Conservation (phyloP, 2,888 invertebrate species). For the Cephalotes varians region DNA sequence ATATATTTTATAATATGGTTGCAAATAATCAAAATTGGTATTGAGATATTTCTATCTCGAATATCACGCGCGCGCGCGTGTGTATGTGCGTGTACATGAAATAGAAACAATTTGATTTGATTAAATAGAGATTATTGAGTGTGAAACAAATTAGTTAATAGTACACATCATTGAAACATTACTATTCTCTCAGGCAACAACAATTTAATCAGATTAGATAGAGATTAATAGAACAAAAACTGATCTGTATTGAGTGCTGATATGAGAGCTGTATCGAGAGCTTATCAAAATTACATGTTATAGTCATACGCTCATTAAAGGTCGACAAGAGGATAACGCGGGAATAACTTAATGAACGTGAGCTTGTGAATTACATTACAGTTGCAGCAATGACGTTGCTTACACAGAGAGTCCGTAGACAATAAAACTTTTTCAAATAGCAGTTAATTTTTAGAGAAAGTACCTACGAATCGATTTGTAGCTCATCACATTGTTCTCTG, state of each 20-base stretch:
- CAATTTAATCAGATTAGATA: not conserved
- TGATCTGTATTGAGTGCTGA: not conserved
- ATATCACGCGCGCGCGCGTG: too few relatives aligned
- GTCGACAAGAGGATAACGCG: conserved; percentile 24
- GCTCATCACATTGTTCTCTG: conserved; percentile 35
- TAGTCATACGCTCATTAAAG: conserved; percentile 23
- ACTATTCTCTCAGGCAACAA: not conserved
- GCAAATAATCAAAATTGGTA: not conserved
- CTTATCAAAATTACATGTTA: conserved; percentile 29
- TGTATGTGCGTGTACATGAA: not conserved
- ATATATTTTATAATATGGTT: not conserved
- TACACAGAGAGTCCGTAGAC: conserved; percentile 9
- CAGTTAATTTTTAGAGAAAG: conserved; percentile 48
- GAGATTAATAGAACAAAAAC: not conserved
- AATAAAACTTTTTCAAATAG: conserved; percentile 48
- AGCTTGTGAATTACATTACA: conserved; percentile 46
- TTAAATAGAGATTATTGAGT: not conserved
- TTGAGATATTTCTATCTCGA: not conserved
- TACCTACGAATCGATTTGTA: conserved; percentile 50
- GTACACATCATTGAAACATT: conserved; percentile 4
- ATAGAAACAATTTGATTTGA: not conserved
- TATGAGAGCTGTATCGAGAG: too few relatives aligned
- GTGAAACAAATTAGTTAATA: not conserved
- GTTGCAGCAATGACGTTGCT: conserved; percentile 34
- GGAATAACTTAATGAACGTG: conserved; percentile 31